phyloP scores from a whole-genome alignment of 2,113 vertebrate species.

The Neoarius graeffei region DNA sequence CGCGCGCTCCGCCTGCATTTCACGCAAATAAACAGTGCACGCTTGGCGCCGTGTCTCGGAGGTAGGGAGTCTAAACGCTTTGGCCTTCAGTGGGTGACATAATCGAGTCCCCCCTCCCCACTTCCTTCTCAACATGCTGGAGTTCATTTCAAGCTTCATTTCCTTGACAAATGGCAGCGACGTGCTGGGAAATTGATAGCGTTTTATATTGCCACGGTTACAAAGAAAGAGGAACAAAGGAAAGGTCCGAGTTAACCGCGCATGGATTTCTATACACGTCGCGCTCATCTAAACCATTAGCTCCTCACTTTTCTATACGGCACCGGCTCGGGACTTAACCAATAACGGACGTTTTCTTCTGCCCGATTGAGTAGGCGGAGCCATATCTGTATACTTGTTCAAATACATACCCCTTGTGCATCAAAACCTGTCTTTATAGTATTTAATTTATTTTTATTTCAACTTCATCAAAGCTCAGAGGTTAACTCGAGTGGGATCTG shows the following conservation, averaged over 20 bases:
- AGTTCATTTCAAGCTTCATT: constrained; percentile 52
- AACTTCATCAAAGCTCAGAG: no score
- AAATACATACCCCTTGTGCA: neutral
- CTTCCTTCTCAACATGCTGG: neutral
- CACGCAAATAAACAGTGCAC: neutral
- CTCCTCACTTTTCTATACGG: neutral
- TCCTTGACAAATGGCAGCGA: constrained; percentile 40
- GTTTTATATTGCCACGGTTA: neutral
- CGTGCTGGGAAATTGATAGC: neutral
- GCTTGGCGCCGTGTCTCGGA: neutral
- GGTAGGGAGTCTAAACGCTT: neutral
- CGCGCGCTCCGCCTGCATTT: neutral
- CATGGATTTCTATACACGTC: neutral
- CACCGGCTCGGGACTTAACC: neutral
- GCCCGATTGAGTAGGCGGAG: neutral
- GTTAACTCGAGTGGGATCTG: no score
- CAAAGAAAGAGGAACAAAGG: no score
- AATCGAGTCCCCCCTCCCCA: neutral
- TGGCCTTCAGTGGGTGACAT: constrained; percentile 16
- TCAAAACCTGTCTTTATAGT: no score
- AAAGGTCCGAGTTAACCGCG: neutral
- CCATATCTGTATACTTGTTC: neutral
- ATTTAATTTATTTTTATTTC: no score
- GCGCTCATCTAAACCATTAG: neutral
- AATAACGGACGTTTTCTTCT: neutral